phyloP scores from a whole-genome alignment of 1,140 invertebrate genomes.

The Heliothis virescens region DNA sequence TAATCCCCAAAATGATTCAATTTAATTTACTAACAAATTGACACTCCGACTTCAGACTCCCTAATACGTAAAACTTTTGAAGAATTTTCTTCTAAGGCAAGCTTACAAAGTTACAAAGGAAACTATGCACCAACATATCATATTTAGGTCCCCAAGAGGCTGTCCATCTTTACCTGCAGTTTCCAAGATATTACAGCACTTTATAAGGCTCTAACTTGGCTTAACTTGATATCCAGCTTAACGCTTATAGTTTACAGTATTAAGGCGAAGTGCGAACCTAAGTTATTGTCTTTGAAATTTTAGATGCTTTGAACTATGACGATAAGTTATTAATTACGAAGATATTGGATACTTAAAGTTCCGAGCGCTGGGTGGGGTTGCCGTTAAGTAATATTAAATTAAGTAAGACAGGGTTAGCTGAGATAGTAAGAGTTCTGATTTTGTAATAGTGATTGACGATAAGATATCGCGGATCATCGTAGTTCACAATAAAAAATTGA shows the following conservation, averaged over 20 bases:
- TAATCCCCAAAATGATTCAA: too few species aligned
- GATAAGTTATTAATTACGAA: not conserved
- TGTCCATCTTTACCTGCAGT: slow-evolving; percentile 4
- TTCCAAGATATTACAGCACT: slow-evolving; percentile 32
- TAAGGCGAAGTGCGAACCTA: slow-evolving; percentile 15
- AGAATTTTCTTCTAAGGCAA: too few species aligned
- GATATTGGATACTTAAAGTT: not conserved
- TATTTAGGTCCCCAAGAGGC: not conserved
- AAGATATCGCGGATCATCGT: too few species aligned
- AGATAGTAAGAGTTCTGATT: too few species aligned
- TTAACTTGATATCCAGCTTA: slow-evolving; percentile 31
- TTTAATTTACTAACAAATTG: too few species aligned
- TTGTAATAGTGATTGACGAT: too few species aligned
- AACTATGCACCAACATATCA: not conserved
- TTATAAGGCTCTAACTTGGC: slow-evolving; percentile 34
- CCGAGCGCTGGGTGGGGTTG: too few species aligned
- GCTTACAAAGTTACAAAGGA: not conserved
- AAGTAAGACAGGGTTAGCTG: too few species aligned
- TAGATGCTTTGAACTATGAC: slow-evolving; percentile 9
- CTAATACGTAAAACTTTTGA: too few species aligned
- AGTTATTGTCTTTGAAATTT: slow-evolving; percentile 2
- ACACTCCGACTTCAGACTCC: too few species aligned
- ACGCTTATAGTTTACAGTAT: slow-evolving; percentile 32
- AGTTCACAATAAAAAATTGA: too few species aligned
- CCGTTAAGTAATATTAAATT: too few species aligned